These are phyloP conservation scores for Tineola bisselliella DNA, from an alignment of 2,888 invertebrate species.

Conservation along the genomic window DNA sequence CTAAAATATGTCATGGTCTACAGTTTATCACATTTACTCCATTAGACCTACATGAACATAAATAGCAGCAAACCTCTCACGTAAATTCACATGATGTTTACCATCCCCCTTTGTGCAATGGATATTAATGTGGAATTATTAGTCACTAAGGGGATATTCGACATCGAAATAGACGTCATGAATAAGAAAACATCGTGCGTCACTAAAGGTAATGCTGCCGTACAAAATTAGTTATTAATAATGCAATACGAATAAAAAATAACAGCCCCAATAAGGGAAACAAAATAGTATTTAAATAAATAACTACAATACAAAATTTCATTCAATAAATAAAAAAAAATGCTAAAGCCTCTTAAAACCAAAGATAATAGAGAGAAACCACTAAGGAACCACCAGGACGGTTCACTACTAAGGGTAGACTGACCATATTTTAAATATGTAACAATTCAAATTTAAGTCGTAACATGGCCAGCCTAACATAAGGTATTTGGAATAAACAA, in stretches of 20 bases:
- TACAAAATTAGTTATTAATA: neutral
- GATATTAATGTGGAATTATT: constrained; percentile 58
- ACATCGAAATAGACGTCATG: constrained; percentile 57
- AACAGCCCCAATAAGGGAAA: neutral
- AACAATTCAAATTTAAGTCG: neutral
- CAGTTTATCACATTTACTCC: no score
- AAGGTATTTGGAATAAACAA: neutral
- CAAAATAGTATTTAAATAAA: neutral
- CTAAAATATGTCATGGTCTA: constrained; percentile 54
- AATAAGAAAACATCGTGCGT: constrained; percentile 46
- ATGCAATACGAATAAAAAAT: neutral
- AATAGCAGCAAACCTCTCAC: constrained; percentile 18
- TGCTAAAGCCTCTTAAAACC: constrained; percentile 5
- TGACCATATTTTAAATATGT: neutral
- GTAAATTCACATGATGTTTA: constrained; percentile 18
- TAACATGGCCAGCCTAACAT: neutral
- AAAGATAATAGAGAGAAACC: neutral
- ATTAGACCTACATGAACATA: constrained; percentile 14
- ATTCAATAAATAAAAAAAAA: neutral
- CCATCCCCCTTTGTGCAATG: constrained; percentile 56
- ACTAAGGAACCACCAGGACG: constrained; percentile 6
- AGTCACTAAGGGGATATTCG: constrained; percentile 57
- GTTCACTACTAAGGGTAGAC: constrained; percentile 1
- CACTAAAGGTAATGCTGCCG: constrained; percentile 29
- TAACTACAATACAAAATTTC: neutral